Evolutionary conservation across 2,888 invertebrate genomes (phyloP), one percentile per base, ranked within the genome.

Genomic region (Polydesmus complanatus): DNA sequence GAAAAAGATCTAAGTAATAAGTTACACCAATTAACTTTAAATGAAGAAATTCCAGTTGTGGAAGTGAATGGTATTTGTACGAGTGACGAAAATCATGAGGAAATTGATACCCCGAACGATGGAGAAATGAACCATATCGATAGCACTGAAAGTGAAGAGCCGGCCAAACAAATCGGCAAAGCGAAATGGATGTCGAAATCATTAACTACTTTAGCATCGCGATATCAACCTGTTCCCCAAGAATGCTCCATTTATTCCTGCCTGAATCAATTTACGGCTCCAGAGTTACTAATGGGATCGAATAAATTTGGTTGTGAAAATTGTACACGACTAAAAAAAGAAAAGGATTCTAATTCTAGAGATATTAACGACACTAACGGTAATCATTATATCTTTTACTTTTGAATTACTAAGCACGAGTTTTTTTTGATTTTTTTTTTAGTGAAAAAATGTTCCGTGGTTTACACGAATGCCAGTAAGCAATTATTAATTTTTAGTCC

Each of bases 281-380:
- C 88, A 19, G 96, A 97, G 72, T 77, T 92, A 22, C 83, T 97
- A 75, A 88, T 86, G 0, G 95, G 90, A 0, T 86, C 84, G 72
- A 96, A 97, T 74, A 89, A 88, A 75, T 94, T 96, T 55, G 85
- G 87, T 60, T 97, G 97, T 73, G 89, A 91, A 70, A 81, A 83
- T 54, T 97, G 97, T 75, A 65, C 67, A 23, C 64, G 64, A 56
- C 37, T 62, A 25, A 66, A 64, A 25, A 21, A 58, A 8, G 58
- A 63, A 62, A 51, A 25, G 23, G 58, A 27, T 27, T 18, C 49
- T 19, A 27, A 53, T 22, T 62, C 25, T 11, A 37, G 37, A 14
- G 37, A 37, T 37, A 37, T 5, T 37, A 14, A 37, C 14, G 37
- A 37, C 5, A 37, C 5, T 5, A 14, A 37, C 5, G 37, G 37